These are phyloP conservation scores for Prionailurus bengalensis DNA, from an alignment of 2,113 vertebrate species.

Conservation along the genomic window DNA sequence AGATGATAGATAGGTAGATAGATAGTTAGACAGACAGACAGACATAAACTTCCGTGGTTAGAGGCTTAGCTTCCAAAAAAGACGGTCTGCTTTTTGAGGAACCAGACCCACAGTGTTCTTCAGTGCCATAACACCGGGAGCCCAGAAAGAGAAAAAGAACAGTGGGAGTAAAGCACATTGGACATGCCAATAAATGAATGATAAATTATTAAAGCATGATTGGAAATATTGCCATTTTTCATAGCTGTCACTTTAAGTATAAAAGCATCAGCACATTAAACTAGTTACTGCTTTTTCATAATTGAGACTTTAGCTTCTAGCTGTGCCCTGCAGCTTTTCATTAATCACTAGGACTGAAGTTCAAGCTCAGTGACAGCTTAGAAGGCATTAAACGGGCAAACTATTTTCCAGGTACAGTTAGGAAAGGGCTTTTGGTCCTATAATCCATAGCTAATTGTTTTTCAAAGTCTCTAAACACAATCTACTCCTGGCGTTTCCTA, in stretches of 20 bases:
- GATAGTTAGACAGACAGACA: neutral
- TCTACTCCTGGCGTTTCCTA: conserved; percentile 90
- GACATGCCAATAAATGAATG: conserved; percentile 97
- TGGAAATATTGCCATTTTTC: conserved; percentile 99
- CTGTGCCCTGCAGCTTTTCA: conserved; percentile 99
- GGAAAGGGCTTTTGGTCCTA: conserved; percentile 93
- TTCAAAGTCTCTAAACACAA: conserved; percentile 91
- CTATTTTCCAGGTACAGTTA: conserved; percentile 94
- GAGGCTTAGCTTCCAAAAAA: conserved; percentile 58
- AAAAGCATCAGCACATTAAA: conserved; percentile 98
- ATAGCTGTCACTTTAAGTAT: conserved; percentile 96
- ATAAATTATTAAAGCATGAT: conserved; percentile 98
- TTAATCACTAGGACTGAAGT: conserved; percentile 98
- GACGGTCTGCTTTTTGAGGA: conserved; percentile 65
- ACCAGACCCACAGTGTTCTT: conserved; percentile 78
- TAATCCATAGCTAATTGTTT: conserved; percentile 96
- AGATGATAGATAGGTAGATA: neutral
- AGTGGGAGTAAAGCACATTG: conserved; percentile 87
- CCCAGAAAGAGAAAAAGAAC: conserved; percentile 85
- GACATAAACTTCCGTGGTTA: conserved; percentile 10
- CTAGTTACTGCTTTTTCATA: conserved; percentile 99
- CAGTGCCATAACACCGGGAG: conserved; percentile 78
- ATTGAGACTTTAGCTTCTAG: conserved; percentile 99
- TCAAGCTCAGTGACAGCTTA: conserved; percentile 95
- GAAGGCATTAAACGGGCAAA: conserved; percentile 94